phyloP scores from a whole-genome alignment of 2,888 invertebrate species.

The Boloria euphrosyne region DNA sequence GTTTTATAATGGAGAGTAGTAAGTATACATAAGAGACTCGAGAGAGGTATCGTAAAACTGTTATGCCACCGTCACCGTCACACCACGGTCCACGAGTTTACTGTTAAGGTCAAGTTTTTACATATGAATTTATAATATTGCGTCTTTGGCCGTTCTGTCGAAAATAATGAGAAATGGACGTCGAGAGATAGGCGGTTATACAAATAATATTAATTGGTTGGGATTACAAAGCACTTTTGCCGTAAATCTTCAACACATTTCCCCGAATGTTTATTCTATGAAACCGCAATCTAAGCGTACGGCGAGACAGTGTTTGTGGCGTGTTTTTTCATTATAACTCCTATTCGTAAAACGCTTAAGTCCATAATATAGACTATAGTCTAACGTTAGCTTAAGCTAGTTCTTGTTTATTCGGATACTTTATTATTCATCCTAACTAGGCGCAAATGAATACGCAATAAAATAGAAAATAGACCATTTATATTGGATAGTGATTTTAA shows the following conservation, averaged over 20 bases:
- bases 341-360: conserved; percentile 3
- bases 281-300: conserved; percentile 3
- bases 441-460: neutral
- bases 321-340: conserved; percentile 1
- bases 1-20: no score
- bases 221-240: neutral
- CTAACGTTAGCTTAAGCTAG: neutral
- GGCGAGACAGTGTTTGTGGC: neutral
- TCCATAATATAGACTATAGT: conserved; percentile 7
- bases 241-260: neutral
- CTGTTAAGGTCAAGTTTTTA: no score
- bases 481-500: neutral
- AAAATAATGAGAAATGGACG: no score
- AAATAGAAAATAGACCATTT: neutral
- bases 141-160: no score
- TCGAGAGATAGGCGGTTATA: neutral
- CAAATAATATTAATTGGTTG: neutral
- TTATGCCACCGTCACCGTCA: no score
- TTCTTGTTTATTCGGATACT: neutral
- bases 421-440: conserved; percentile 8
- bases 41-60: no score
- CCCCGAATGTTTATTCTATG: neutral
- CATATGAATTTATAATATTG: neutral
- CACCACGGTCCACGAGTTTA: no score
- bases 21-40: no score